Evolutionary conservation across 1,140 invertebrate genomes (phyloP).

Genomic region (Pinna nobilis): DNA sequence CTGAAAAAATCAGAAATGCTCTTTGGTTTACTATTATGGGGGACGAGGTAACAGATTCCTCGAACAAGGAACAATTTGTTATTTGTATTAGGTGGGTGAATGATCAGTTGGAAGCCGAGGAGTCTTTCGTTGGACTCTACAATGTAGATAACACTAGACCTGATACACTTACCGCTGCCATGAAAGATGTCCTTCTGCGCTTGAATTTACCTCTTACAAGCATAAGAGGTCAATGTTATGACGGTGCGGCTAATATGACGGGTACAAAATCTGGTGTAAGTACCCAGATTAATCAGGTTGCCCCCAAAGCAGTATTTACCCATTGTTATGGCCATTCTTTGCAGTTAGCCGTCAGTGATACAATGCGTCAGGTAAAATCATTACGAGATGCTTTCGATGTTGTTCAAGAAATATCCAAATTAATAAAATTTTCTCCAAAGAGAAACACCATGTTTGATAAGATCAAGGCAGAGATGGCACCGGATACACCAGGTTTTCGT

Average conservation of each 20-base stretch:
- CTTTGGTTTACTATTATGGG: neutral
- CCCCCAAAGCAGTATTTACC: neutral
- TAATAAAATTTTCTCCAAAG: slow-evolving; percentile 11
- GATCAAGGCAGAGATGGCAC: too few species aligned
- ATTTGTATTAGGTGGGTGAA: slow-evolving; percentile 15
- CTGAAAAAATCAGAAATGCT: too few species aligned
- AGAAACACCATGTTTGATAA: neutral
- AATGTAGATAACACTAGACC: slow-evolving; percentile 5
- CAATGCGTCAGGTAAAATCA: neutral
- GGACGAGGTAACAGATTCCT: slow-evolving; percentile 12
- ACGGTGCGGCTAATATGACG: slow-evolving; percentile 5
- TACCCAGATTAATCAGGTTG: neutral
- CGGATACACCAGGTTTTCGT: neutral
- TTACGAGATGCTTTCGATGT: neutral
- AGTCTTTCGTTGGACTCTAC: slow-evolving; percentile 12
- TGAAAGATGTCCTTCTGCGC: slow-evolving; percentile 1
- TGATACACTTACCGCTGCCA: slow-evolving; percentile 6
- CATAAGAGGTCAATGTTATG: slow-evolving; percentile 21
- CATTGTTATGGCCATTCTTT: slow-evolving; percentile 18
- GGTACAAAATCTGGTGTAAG: slow-evolving; percentile 9
- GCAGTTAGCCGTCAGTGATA: slow-evolving; percentile 15
- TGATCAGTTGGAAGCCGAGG: neutral
- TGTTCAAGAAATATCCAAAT: slow-evolving; percentile 22
- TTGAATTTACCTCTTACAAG: neutral
- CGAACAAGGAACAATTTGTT: slow-evolving; percentile 16